Conservation (phyloP, 2,797 vertebrate species). For the Clarias platycephalus region DNA sequence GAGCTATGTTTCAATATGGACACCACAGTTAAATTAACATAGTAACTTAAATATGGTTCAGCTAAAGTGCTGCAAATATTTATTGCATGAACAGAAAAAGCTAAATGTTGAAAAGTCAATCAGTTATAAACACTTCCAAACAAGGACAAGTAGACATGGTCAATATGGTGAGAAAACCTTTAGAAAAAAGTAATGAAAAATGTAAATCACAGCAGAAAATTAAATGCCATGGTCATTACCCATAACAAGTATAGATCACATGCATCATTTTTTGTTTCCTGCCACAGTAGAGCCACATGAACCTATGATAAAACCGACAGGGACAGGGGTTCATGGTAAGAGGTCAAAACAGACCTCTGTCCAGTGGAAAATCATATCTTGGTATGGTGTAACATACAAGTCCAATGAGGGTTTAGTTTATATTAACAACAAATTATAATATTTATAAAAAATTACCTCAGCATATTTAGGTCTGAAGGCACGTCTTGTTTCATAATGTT, state of each 20-base stretch:
- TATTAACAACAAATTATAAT: neutral
- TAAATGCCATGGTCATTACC: neutral
- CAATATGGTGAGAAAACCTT: conserved; percentile 2
- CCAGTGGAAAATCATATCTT: neutral
- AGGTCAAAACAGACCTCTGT: neutral
- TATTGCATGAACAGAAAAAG: conserved; percentile 17
- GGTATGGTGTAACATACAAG: neutral
- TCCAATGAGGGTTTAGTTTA: neutral
- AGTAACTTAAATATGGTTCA: neutral
- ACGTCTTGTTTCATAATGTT: neutral
- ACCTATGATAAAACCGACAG: neutral
- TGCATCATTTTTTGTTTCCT: conserved; percentile 6
- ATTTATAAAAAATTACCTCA: neutral
- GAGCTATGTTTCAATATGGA: neutral
- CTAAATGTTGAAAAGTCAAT: conserved; percentile 8
- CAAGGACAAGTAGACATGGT: conserved; percentile 5
- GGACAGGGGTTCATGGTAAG: neutral
- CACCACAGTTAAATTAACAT: neutral
- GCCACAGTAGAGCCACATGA: conserved; percentile 4
- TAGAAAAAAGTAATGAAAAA: neutral
- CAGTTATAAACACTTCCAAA: conserved; percentile 23
- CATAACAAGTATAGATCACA: neutral
- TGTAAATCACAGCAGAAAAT: conserved; percentile 12
- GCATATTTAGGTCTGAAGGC: neutral
- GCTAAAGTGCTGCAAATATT: conserved; percentile 9